Percentiles rank a stretch among this genome's conserved stretches.
These are phyloP conservation scores for Morus bassanus DNA, from an alignment of 2,797 vertebrate genomes.

Conservation along the genomic window DNA sequence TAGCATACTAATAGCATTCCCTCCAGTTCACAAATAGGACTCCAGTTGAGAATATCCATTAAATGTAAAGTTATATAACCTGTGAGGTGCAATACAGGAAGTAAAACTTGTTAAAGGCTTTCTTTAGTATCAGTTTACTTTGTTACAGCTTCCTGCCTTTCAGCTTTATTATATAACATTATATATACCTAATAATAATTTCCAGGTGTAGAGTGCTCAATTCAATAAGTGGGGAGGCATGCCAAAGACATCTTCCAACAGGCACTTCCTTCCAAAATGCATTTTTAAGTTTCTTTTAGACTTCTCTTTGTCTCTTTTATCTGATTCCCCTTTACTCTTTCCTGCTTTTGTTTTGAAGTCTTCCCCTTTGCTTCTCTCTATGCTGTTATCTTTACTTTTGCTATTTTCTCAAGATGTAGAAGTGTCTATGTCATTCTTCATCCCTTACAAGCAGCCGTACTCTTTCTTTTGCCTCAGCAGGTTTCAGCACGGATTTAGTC, in stretches of 20 bases:
- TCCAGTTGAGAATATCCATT: slow-evolving; percentile 69
- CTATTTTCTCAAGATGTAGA: neutral
- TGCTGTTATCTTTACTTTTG: neutral
- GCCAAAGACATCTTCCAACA: neutral
- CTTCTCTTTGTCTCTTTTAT: neutral
- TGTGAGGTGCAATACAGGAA: slow-evolving; percentile 18
- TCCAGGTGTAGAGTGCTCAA: neutral
- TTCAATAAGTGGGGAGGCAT: neutral
- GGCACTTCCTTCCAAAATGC: neutral
- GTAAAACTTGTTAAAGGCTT: slow-evolving; percentile 24
- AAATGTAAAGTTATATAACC: slow-evolving; percentile 40
- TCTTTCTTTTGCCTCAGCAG: neutral
- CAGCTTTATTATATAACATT: neutral
- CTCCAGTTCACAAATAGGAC: slow-evolving; percentile 41
- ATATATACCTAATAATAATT: neutral
- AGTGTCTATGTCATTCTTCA: neutral
- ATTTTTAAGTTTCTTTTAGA: neutral
- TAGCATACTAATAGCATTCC: slow-evolving; percentile 68
- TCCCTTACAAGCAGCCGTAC: neutral
- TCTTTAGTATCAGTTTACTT: neutral
- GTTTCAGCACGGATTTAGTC: neutral
- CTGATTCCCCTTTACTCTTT: neutral
- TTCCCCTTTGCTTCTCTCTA: neutral
- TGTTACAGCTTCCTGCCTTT: neutral
- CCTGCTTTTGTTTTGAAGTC: neutral